Evolutionary conservation across 2,113 vertebrate genomes (phyloP).

Genomic region (Otolemur garnettii): DNA sequence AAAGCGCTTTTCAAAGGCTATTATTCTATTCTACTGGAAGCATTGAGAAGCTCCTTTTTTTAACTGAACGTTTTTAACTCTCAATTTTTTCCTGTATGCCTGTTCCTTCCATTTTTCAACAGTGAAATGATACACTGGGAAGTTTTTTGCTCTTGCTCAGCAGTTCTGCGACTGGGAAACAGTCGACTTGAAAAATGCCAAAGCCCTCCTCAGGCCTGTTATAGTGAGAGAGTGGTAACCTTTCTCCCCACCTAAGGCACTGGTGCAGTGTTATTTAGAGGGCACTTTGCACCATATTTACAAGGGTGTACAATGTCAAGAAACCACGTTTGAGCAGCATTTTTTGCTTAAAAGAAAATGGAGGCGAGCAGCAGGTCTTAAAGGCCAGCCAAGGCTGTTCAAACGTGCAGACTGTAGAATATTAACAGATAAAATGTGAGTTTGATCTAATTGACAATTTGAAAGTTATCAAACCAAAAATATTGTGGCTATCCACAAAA

Average conservation of each 20-base stretch:
- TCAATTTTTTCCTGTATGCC: not conserved
- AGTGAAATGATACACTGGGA: not conserved
- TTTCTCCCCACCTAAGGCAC: fast-evolving
- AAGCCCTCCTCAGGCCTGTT: not conserved
- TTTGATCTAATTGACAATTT: not conserved
- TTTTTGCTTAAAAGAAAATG: not conserved
- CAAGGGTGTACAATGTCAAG: not conserved
- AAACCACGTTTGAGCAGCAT: not conserved
- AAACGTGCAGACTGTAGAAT: not conserved
- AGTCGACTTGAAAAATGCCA: not conserved
- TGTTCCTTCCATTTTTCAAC: not conserved
- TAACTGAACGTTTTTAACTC: not conserved
- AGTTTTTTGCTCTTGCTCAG: not conserved
- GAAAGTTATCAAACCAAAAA: not conserved
- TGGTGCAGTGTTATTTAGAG: not conserved
- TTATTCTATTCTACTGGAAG: constrained; percentile 35
- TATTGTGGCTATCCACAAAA: not conserved
- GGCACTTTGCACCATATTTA: not conserved
- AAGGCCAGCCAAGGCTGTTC: not conserved
- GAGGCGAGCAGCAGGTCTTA: not conserved
- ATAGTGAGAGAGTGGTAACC: fast-evolving
- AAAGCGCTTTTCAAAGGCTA: constrained; percentile 47
- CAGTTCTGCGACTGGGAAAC: constrained; percentile 25
- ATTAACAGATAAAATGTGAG: constrained; percentile 19
- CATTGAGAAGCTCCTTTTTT: constrained; percentile 8